Percentiles rank a stretch among this genome's conserved stretches.
Conservation (phyloP, 2,113 vertebrate species). For the Copsychus sechellarum region DNA sequence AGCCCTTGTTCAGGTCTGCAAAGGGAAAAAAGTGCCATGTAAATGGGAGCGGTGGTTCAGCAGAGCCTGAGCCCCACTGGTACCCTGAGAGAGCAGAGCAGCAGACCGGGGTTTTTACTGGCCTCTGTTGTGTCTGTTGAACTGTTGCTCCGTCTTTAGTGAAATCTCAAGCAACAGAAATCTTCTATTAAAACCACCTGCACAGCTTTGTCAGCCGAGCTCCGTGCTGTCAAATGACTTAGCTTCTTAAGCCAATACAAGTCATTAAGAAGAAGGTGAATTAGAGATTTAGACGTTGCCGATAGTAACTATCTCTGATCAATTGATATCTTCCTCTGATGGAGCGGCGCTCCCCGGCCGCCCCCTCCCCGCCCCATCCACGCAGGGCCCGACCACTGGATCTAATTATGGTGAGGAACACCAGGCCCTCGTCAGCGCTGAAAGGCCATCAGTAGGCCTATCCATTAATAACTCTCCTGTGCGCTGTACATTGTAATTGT, state of each 20-base stretch:
- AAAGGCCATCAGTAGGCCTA: conserved; percentile 86
- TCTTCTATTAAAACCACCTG: conserved; percentile 86
- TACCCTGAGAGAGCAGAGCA: conserved; percentile 38
- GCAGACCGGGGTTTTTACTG: conserved; percentile 64
- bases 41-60: conserved; percentile 47
- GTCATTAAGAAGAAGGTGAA: conserved; percentile 80
- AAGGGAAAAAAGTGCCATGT: conserved; percentile 4
- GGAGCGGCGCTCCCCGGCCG: conserved; percentile 43
- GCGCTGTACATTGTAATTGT: conserved; percentile 90
- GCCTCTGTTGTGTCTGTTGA: conserved; percentile 82
- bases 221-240: conserved; percentile 71
- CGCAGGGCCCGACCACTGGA: conserved; percentile 77
- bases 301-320: conserved; percentile 79
- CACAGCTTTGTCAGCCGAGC: conserved; percentile 76
- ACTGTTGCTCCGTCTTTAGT: conserved; percentile 76
- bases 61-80: conserved; percentile 38
- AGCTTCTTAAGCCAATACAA: conserved; percentile 82
- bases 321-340: conserved; percentile 84
- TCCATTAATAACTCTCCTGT: conserved; percentile 87
- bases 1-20: conserved; percentile 50
- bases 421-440: conserved; percentile 79
- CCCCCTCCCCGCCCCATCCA: conserved; percentile 38
- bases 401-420: conserved; percentile 87
- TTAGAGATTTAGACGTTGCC: conserved; percentile 74
- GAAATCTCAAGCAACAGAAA: conserved; percentile 73